These are phyloP conservation scores for Podarcis muralis DNA, from an alignment of 2,113 vertebrate species.

Conservation along the genomic window DNA sequence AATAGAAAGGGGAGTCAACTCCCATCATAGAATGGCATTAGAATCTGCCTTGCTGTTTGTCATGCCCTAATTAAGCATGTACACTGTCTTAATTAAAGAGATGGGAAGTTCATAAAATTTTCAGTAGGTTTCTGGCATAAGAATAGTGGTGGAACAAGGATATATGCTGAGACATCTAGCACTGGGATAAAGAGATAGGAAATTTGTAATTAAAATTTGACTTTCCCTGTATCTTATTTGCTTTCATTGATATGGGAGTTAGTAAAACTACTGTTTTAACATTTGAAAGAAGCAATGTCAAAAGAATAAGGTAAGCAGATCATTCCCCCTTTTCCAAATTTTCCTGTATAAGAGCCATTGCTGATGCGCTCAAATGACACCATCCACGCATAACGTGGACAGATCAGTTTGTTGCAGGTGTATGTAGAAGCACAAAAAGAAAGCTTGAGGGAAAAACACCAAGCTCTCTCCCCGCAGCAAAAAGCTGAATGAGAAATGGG, in stretches of 20 bases:
- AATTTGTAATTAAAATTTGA: rapidly evolving
- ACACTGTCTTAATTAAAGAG: neutral
- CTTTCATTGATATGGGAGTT: neutral
- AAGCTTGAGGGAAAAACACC: neutral
- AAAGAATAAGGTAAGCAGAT: neutral
- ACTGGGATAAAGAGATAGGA: neutral
- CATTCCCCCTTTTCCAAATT: neutral
- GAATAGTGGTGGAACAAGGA: neutral
- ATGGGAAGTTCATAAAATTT: neutral
- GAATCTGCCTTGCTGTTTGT: conserved; percentile 13
- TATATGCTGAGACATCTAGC: neutral
- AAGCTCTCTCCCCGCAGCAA: neutral
- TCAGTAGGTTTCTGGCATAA: neutral
- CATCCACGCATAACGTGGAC: neutral
- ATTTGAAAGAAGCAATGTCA: neutral
- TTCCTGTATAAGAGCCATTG: neutral
- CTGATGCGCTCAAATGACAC: neutral
- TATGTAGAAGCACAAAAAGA: neutral
- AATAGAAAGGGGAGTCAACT: conserved; percentile 6
- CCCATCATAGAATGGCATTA: neutral
- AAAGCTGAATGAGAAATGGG: neutral
- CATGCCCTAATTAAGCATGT: neutral
- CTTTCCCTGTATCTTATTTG: neutral
- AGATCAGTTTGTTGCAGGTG: neutral
- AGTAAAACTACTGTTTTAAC: neutral